These are phyloP conservation scores for Ophiodon elongatus DNA, from an alignment of 2,113 vertebrate genomes.

Conservation along the genomic window DNA sequence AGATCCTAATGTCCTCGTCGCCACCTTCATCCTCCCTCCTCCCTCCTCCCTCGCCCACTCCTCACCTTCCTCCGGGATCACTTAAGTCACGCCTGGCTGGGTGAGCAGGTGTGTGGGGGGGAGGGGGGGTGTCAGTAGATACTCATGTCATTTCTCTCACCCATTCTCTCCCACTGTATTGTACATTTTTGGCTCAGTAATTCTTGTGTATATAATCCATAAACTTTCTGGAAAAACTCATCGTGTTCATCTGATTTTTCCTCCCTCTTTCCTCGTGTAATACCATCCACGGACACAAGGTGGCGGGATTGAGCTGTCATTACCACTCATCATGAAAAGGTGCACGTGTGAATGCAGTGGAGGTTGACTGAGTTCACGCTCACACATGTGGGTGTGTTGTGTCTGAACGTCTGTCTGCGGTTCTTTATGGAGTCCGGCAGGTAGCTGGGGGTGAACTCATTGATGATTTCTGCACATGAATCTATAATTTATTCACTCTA, in stretches of 20 bases:
- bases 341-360: not conserved
- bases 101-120: not conserved
- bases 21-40: conserved; percentile 23
- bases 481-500: not conserved
- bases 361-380: conserved; percentile 43
- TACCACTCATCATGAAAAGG: not conserved
- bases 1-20: conserved; percentile 18
- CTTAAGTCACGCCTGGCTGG: too few species aligned
- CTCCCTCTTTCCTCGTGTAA: conserved; percentile 4
- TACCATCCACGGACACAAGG: conserved; percentile 48
- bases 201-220: conserved; percentile 76
- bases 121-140: not conserved
- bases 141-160: conserved; percentile 39
- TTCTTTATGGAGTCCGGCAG: conserved; percentile 26
- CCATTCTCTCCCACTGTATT: conserved; percentile 51
- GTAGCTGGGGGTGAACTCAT: not conserved
- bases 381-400: conserved; percentile 22
- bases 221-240: conserved; percentile 79
- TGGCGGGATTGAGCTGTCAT: conserved; percentile 50
- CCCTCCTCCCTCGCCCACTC: conserved; percentile 1
- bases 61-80: conserved; percentile 3
- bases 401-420: conserved; percentile 24
- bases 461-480: conserved; percentile 15
- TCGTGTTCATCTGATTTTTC: conserved; percentile 44
- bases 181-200: conserved; percentile 70